A percentile compares a stretch with the other conserved stretches of the same genome.
These are phyloP conservation scores for Monarcha castaneiventris DNA, from an alignment of 2,113 vertebrate genomes.

Conservation along the genomic window DNA sequence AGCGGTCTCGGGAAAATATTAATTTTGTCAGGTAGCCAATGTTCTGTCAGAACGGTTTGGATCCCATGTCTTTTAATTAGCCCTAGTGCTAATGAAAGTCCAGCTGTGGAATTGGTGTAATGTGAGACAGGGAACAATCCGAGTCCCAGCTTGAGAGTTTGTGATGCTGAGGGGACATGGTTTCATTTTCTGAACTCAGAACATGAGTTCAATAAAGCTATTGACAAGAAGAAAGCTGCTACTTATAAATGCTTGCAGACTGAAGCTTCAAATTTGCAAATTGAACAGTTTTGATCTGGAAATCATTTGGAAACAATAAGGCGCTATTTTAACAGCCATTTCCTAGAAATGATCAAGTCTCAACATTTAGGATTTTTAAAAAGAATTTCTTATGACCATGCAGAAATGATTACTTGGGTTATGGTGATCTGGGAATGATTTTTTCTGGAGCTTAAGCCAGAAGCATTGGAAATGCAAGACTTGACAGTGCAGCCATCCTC, in stretches of 20 bases:
- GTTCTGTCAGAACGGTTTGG: background rate
- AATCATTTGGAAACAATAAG: slow-evolving; percentile 22
- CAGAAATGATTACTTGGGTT: background rate
- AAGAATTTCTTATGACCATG: background rate
- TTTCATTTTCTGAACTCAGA: background rate
- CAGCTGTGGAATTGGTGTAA: background rate
- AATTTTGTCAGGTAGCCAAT: background rate
- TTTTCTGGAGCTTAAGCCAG: background rate
- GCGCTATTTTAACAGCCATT: background rate
- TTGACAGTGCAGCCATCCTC: background rate
- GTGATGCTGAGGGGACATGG: background rate
- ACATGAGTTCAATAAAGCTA: background rate
- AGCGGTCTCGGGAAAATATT: background rate
- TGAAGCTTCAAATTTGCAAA: background rate
- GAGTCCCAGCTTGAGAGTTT: background rate
- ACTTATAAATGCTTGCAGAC: background rate
- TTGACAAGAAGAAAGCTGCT: background rate
- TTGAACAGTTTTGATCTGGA: background rate
- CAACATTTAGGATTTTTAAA: background rate
- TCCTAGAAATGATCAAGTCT: background rate
- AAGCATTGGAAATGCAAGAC: background rate
- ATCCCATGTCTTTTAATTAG: background rate
- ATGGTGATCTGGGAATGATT: background rate
- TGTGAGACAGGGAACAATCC: background rate
- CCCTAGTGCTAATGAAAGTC: background rate